A percentile compares a stretch with the other conserved stretches of the same genome.
Conservation (phyloP, 2,113 vertebrate species). For the Puffinus mauretanicus region DNA sequence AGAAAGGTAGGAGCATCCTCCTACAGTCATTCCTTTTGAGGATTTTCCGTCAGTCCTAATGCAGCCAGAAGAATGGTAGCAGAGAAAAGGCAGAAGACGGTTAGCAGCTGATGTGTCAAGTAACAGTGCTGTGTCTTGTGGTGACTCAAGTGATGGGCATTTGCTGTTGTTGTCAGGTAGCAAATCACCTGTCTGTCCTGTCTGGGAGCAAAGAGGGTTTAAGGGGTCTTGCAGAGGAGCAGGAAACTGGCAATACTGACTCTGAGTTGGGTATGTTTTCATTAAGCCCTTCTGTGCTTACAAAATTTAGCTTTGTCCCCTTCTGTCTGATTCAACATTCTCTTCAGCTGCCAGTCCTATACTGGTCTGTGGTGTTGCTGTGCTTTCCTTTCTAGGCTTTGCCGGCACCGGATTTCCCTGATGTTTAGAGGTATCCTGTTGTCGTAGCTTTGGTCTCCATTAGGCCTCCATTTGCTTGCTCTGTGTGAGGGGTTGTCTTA, state of each 20-base stretch:
- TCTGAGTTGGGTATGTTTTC: not conserved
- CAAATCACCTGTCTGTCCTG: not conserved
- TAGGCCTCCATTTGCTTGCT: not conserved
- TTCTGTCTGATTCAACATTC: not conserved
- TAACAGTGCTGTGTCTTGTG: not conserved
- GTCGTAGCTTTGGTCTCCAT: not conserved
- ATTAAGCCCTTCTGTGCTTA: not conserved
- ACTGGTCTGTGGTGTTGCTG: not conserved
- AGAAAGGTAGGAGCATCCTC: conserved; percentile 73
- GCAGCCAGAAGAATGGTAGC: not conserved
- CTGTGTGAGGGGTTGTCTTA: not conserved
- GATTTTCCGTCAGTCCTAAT: not conserved
- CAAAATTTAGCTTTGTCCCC: not conserved
- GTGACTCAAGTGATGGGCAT: not conserved
- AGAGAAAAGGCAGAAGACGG: not conserved
- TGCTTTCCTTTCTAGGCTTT: not conserved
- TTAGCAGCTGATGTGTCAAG: not conserved
- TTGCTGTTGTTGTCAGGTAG: not conserved
- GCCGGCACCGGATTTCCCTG: not conserved
- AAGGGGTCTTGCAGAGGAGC: not conserved
- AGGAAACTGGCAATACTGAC: not conserved
- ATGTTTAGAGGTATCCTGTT: not conserved
- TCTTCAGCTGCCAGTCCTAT: not conserved
- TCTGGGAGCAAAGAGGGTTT: not conserved
- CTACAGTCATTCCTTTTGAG: not conserved